Percentiles rank a stretch among this genome's conserved stretches.
phyloP scores from a whole-genome alignment of 2,888 invertebrate species.

The Onthophagus sagittarius region DNA sequence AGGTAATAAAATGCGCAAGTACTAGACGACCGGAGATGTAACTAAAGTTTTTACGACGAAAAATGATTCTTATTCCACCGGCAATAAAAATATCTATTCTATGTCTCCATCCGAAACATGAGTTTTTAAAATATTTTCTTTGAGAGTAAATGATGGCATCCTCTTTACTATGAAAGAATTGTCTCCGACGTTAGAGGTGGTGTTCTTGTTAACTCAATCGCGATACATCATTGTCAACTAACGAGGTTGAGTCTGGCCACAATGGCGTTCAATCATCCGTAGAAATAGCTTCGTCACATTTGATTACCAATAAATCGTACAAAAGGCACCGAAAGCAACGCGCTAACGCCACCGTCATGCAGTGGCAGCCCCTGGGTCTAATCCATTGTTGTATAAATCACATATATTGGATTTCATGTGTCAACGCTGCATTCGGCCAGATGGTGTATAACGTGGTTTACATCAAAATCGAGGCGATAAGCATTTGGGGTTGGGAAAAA shows the following conservation, averaged over 20 bases:
- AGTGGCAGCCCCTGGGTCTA: background rate
- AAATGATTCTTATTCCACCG: background rate
- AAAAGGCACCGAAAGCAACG: background rate
- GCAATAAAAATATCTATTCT: background rate
- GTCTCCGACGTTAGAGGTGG: background rate
- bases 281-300: background rate
- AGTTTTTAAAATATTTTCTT: background rate
- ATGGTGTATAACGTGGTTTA: background rate
- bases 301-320: background rate
- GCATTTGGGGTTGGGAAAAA: background rate
- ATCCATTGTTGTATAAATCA: background rate
- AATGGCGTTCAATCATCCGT: background rate
- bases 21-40: background rate
- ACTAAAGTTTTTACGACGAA: background rate
- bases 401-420: background rate
- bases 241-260: background rate
- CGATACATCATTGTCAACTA: background rate
- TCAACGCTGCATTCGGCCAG: background rate
- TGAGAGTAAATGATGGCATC: background rate
- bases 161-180: background rate
- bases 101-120: background rate
- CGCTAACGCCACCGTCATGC: background rate
- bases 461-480: background rate
- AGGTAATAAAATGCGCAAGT: background rate
- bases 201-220: background rate